These are phyloP conservation scores for Meloidogyne exigua DNA, from an alignment of 1,140 invertebrate species.

Conservation along the genomic window DNA sequence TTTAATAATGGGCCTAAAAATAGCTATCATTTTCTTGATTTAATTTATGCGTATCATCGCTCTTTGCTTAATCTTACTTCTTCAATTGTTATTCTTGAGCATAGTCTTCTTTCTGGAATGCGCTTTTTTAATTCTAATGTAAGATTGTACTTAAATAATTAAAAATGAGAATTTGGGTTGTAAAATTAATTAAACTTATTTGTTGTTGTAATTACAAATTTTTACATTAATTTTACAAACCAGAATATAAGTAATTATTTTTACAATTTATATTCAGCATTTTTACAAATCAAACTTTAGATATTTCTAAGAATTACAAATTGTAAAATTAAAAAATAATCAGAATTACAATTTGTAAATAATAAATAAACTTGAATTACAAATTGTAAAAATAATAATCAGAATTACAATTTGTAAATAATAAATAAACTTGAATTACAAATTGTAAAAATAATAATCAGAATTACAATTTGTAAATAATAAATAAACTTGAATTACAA, in stretches of 20 bases:
- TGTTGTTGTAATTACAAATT: too few relatives aligned
- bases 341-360: too few relatives aligned
- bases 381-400: slow-evolving; percentile 20
- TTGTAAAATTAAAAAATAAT: too few relatives aligned
- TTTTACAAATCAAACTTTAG: too few relatives aligned
- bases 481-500: slow-evolving; percentile 1
- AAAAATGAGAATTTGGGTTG: not conserved
- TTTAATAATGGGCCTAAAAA: slow-evolving; percentile 73
- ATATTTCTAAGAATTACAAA: too few relatives aligned
- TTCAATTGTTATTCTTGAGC: slow-evolving; percentile 77
- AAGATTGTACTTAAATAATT: not conserved
- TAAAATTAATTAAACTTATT: not conserved
- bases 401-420: too few relatives aligned
- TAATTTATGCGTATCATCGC: slow-evolving; percentile 72
- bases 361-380: too few relatives aligned
- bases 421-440: too few relatives aligned
- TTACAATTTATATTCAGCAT: too few relatives aligned
- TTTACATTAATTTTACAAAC: too few relatives aligned
- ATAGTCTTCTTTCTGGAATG: slow-evolving; percentile 67
- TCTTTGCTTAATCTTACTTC: slow-evolving; percentile 75
- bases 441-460: slow-evolving; percentile 19
- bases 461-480: too few relatives aligned
- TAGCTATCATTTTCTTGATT: slow-evolving; percentile 42
- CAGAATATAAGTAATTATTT: too few relatives aligned
- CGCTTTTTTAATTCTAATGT: slow-evolving; percentile 36